These are phyloP conservation scores for Thomomys bottae DNA, from an alignment of 2,113 vertebrate genomes.

Conservation along the genomic window DNA sequence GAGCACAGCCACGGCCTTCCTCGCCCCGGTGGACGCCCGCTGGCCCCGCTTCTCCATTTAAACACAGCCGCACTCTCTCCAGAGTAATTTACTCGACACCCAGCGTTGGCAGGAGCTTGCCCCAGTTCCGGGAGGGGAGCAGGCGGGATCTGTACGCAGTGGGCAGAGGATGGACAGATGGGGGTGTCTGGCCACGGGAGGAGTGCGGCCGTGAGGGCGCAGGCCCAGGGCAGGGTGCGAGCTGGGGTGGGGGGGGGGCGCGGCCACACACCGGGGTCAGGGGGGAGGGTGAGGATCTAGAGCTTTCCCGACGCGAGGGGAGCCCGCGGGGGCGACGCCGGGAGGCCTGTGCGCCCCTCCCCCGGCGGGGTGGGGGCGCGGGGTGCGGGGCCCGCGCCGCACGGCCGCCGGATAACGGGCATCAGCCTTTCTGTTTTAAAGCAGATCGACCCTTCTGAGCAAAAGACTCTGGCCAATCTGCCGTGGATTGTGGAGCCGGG, in stretches of 20 bases:
- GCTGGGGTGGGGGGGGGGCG: too few relatives aligned
- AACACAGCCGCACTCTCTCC: not conserved
- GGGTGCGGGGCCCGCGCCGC: not conserved
- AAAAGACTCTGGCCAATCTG: conserved; percentile 98
- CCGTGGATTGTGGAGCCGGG: conserved; percentile 99
- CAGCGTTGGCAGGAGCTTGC: not conserved
- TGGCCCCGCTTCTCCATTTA: not conserved
- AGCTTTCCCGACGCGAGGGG: not conserved
- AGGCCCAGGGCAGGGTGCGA: too few relatives aligned
- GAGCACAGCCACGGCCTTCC: not conserved
- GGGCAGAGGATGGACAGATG: too few relatives aligned
- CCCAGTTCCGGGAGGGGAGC: not conserved
- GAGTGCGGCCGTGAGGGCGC: too few relatives aligned
- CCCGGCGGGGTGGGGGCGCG: not conserved
- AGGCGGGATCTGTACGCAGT: too few relatives aligned
- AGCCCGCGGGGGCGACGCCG: not conserved
- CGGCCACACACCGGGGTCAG: too few relatives aligned
- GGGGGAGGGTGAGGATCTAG: too few relatives aligned
- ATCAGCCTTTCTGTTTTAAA: conserved; percentile 85
- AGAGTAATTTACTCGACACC: not conserved
- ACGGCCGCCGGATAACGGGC: conserved; percentile 73
- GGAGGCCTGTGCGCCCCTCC: not conserved
- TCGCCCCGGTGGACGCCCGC: not conserved
- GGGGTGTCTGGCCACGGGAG: too few relatives aligned
- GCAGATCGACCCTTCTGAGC: conserved; percentile 99